Base-by-base conservation (phyloP, 1,140 invertebrate species). In the Heliothis subflexa region DNA sequence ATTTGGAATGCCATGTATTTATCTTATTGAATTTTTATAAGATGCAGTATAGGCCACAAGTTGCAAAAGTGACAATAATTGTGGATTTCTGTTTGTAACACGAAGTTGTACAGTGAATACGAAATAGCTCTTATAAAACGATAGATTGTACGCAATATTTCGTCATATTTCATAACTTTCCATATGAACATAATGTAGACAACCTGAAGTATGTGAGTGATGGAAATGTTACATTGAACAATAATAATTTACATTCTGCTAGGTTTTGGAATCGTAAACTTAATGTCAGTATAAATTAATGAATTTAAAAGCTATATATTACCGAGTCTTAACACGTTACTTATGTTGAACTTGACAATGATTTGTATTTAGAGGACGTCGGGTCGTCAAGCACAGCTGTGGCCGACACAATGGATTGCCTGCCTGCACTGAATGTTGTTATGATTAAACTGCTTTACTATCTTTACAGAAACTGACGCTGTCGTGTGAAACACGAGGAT, bases 341-440 rank as follows among this genome's bases (percentile, higher is more conserved):
- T 87, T 88, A 83, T 85, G 81, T 86, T 90, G 88, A 91, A 93
- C 90, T 91, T 93, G 89, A 91, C 89, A 91, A 89, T 90, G 89
- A 89, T 91, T 89, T 88, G 85, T 88, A 88, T 89, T 90, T 90
- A 76, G 84, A 88, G 84, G 87, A 89, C 86, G 87, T 89, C 68
- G 78, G 61, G 70, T 68, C 50, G 79, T 84, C 82, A 76, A 66
- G 78, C 82, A 76, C 90, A 89, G 85, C 86, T 90, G 89, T 80
- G 79, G 45, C 49, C 59, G 47, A 88, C 82, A 91, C 91, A 91
- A 91, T 89, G 78, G 88, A 52, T 76, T 64, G 73, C 25, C 52
- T 40, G 61, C 73, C 47, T 76, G 59, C 28, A 28, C 55, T 76
- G 54, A 76, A 76, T 64, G 73, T 28, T 72, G 70, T 66, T 62